These are phyloP conservation scores for Acleris literana DNA, from an alignment of 2,888 invertebrate species.

Conservation along the genomic window DNA sequence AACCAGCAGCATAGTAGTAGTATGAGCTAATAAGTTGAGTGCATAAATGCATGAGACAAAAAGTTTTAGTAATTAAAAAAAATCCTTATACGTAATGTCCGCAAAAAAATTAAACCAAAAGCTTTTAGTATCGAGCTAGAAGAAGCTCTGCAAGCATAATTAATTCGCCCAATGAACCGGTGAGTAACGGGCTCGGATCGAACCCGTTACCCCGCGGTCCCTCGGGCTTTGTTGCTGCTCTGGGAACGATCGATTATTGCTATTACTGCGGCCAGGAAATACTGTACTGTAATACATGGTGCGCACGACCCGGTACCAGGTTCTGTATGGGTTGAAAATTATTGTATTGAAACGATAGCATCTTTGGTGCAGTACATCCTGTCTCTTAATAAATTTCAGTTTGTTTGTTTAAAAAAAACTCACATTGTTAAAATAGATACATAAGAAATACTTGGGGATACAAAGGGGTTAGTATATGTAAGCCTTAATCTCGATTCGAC, in stretches of 20 bases:
- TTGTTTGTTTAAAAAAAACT: too few relatives aligned
- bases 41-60: too few relatives aligned
- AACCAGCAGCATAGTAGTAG: too few relatives aligned
- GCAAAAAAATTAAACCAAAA: background rate
- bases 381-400: too few relatives aligned
- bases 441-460: too few relatives aligned
- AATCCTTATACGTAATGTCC: background rate
- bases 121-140: slow-evolving; percentile 17
- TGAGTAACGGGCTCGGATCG: slow-evolving; percentile 29
- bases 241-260: slow-evolving; percentile 35
- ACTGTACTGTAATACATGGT: slow-evolving; percentile 33
- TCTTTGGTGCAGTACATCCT: too few relatives aligned
- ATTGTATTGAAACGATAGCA: background rate
- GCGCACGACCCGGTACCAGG: slow-evolving; percentile 9
- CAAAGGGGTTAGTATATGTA: too few relatives aligned
- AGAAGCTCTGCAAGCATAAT: slow-evolving; percentile 31
- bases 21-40: too few relatives aligned
- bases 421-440: too few relatives aligned
- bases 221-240: slow-evolving; percentile 25
- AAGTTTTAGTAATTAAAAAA: too few relatives aligned
- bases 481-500: too few relatives aligned
- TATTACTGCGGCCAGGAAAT: slow-evolving; percentile 26
- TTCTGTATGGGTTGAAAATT: background rate
- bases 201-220: slow-evolving; percentile 30
- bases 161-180: slow-evolving; percentile 38